phyloP scores from a whole-genome alignment of 2,888 invertebrate species.

The Drosophila anceps region DNA sequence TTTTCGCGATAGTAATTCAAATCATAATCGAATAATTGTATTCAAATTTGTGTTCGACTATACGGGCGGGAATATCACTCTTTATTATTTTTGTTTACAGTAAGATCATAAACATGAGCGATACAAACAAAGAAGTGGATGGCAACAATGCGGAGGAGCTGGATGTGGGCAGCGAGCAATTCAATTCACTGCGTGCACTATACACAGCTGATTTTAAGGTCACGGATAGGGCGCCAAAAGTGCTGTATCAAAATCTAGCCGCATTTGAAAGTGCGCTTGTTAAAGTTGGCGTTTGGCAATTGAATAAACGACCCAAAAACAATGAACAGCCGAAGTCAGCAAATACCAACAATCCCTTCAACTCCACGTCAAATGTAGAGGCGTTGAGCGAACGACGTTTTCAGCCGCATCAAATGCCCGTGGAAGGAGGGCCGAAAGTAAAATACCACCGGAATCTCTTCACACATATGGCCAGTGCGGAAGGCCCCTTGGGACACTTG shows the following conservation, averaged over 20 bases:
- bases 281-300: constrained; percentile 79
- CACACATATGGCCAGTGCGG: constrained; percentile 86
- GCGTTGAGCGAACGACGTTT: constrained; percentile 80
- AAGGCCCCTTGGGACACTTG: constrained; percentile 88
- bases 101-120: constrained; percentile 18
- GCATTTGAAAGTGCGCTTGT: constrained; percentile 87
- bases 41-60: not conserved
- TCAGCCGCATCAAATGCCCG: constrained; percentile 86
- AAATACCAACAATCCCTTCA: constrained; percentile 5
- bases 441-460: constrained; percentile 85
- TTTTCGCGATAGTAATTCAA: not conserved
- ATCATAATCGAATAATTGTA: not conserved
- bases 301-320: constrained; percentile 64
- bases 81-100: not conserved
- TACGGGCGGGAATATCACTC: not conserved
- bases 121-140: constrained; percentile 1
- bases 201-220: constrained; percentile 86
- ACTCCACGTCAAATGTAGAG: not conserved
- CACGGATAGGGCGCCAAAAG: constrained; percentile 87
- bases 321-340: not conserved
- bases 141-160: constrained; percentile 68
- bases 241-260: constrained; percentile 90
- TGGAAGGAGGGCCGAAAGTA: constrained; percentile 15
- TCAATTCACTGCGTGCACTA: constrained; percentile 90
- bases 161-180: constrained; percentile 87